Evolutionary conservation across 2,888 invertebrate genomes (phyloP), one percentile per base, ranked within the genome.

Genomic region (Eurytoma californica): DNA sequence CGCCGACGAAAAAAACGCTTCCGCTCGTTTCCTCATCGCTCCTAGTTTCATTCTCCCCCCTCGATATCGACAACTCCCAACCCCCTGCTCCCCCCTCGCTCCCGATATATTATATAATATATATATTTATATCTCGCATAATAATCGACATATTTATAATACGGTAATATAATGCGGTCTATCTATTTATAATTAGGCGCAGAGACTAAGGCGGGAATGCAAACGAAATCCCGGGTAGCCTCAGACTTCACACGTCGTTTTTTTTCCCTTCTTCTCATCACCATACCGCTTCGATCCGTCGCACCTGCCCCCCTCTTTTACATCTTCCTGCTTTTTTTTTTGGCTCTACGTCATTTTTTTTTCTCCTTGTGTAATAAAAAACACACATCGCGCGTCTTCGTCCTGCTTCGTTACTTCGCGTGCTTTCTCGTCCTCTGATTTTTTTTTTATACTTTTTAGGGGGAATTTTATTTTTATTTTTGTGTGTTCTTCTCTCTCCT

Each of bases 101-200:
- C 68, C 76, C 79, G 75, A 82, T 81, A 82, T 83, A 82, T 81
- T 80, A 82, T 80, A 81, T 82, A 80, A 82, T 82, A 83, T 84
- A 84, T 82, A 82, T 82, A 82, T 84, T 79, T 82, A 82, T 83
- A 82, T 82, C 83, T 85, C 84, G 87, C 85, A 85, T 85, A 39
- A 86, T 85, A 86, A 86, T 86, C 83, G 84, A 86, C 85, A 84
- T 79, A 73, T 79, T 81, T 83, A 83, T 85, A 84, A 78, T 76
- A 81, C 68, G 75, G 83, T 83, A 85, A 83, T 85, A 84, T 86
- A 87, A 84, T 86, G 87, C 85, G 85, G 84, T 86, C 87, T 88
- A 88, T 87, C 86, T 88, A 88, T 86, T 85, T 85, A 82, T 87
- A 84, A 78, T 81, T 87, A 87, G 87, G 88, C 87, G 84, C 85